Base-by-base conservation (phyloP, 1,140 invertebrate species). In the Meloidogyne hapla region DNA sequence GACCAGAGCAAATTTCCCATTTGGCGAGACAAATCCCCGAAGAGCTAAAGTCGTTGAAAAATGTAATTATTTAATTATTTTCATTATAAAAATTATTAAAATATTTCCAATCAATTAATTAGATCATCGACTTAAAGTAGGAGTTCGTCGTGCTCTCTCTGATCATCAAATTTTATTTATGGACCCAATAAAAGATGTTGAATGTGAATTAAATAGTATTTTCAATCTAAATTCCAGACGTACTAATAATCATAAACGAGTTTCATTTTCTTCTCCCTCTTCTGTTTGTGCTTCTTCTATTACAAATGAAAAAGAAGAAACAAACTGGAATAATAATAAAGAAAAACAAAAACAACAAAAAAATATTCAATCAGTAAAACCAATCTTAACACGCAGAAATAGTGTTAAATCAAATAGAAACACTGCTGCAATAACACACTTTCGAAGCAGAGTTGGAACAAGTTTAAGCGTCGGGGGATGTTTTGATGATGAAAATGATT, bases 121-220 rank as follows among this genome's bases (percentile, higher is more conserved):
- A 23, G 71, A 23, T 42, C 15, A 67, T 6, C 65, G 21, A 2
- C 63, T 65, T 18, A 33, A 6, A 33, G 21, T 33, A 18, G 71
- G 28, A 12, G 21, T 73, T 3, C 48, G 71, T 15, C 56, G 71
- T 25, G 28, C 71, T 2, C 48, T 73, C 28, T 73, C 71, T 21
- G 71, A 73, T 26, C 56, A 73, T 38, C 71, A 73, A 28, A 73
- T 73, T 63, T 64, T 28, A 28, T 73, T 73, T 23, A 73, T 73
- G 71, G 71, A 73, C 13, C 71, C 70, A 64, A 65, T 25, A 63
- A 26, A 64, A 23, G 71, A 73, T 64, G 71, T 73, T 23, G 71
- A 73, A n/a, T 40, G 10, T 56, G 48, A 63, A 72, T 72, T 48
- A 61, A n/a, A 26, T 38, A 23, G 6, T 38, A 40, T 38, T 40